Evolutionary conservation across 2,797 vertebrate genomes (phyloP).

Genomic region (Spatula versicolor): DNA sequence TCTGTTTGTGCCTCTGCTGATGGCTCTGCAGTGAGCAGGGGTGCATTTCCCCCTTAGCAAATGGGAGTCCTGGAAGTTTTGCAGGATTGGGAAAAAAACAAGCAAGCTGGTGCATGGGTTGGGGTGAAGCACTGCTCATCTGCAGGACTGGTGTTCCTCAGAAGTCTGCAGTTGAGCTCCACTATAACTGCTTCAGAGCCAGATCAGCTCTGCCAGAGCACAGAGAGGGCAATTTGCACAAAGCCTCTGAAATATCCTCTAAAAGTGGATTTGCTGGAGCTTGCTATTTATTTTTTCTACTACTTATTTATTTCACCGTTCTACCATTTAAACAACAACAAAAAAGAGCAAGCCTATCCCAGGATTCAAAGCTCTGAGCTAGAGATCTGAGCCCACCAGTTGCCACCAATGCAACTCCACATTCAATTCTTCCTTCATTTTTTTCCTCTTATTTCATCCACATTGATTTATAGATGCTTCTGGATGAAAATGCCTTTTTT

Average conservation of each 20-base stretch:
- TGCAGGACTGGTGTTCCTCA: background rate
- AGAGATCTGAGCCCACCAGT: background rate
- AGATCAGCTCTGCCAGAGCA: background rate
- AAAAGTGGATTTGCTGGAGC: background rate
- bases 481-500: background rate
- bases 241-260: background rate
- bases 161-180: background rate
- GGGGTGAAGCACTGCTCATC: accelerated
- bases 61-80: background rate
- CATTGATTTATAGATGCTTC: background rate
- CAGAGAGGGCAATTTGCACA: background rate
- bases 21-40: background rate
- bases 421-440: background rate
- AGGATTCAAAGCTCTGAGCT: background rate
- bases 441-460: background rate
- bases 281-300: accelerated
- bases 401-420: background rate
- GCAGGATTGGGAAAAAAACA: background rate
- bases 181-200: background rate
- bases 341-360: background rate
- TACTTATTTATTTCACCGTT: background rate
- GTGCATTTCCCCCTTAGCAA: background rate
- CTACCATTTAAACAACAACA: background rate
- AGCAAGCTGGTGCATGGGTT: background rate
- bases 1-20: accelerated